A percentile compares a stretch with the other conserved stretches of the same genome.
These are phyloP conservation scores for Phyllotreta cruciferae DNA, from an alignment of 2,888 invertebrate species.

Conservation along the genomic window DNA sequence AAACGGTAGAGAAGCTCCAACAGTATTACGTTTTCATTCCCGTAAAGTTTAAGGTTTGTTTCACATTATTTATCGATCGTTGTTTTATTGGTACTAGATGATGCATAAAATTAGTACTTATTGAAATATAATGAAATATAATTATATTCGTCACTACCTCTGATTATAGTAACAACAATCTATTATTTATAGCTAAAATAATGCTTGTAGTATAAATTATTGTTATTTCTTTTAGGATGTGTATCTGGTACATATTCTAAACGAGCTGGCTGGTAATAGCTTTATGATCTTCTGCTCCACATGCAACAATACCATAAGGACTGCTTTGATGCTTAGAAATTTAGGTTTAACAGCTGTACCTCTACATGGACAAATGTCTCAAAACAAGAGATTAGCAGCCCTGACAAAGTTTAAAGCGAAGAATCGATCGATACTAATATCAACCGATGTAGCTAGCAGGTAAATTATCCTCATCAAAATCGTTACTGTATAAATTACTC, in stretches of 20 bases:
- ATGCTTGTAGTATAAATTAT: slow-evolving; percentile 14
- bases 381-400: slow-evolving; percentile 93
- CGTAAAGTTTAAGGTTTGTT: slow-evolving; percentile 85
- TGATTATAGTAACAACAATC: slow-evolving; percentile 37
- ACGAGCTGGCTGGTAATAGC: slow-evolving; percentile 93
- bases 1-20: slow-evolving; percentile 95
- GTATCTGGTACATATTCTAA: slow-evolving; percentile 92
- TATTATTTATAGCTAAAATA: slow-evolving; percentile 23
- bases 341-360: slow-evolving; percentile 95
- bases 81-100: too few species aligned
- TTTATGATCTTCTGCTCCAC: slow-evolving; percentile 98
- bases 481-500: slow-evolving; percentile 4
- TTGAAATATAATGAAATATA: slow-evolving; percentile 39
- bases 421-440: slow-evolving; percentile 91
- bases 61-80: neutral
- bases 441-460: slow-evolving; percentile 98
- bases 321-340: slow-evolving; percentile 87
- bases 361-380: slow-evolving; percentile 98
- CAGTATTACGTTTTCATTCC: slow-evolving; percentile 97
- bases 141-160: slow-evolving; percentile 53
- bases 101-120: slow-evolving; percentile 39
- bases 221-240: slow-evolving; percentile 74
- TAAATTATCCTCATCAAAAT: slow-evolving; percentile 53
- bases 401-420: slow-evolving; percentile 96
- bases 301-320: slow-evolving; percentile 89